Evolutionary conservation across 2,113 vertebrate species (phyloP), one percentile per base, ranked within the genome.

Genomic region (Phainopepla nitens): DNA sequence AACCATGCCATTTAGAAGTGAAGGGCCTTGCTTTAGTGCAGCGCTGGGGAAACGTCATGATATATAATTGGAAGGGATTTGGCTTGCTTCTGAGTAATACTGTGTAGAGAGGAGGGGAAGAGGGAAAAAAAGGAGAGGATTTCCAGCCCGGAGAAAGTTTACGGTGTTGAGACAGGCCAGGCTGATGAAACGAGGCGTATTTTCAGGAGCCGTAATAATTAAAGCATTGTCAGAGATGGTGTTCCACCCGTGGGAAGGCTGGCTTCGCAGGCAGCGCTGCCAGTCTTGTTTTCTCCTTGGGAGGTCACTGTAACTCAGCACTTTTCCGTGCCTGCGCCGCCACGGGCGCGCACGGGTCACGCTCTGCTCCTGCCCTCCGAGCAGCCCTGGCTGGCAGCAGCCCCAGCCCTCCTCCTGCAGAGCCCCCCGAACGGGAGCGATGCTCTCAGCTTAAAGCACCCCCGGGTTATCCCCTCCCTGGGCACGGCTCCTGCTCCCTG

Each of bases 251-350:
- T 75, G 8, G 72, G 87, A 82, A 96, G 94, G 81, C 82, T 94
- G 87, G 17, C 66, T 93, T 72, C 1, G 50, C 84, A 84, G 90
- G 28, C 10, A 77, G 79, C 21, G 60, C 70, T 97, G 96, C 94
- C 96, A 95, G 96, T 94, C 97, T 95, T 83, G 90, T 91, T 97
- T 96, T 94, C 96, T 97, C 95, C 92, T 96, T 97, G 97, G 97
- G 95, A 97, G 97, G 96, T 96, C 97, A 97, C 93, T 85, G 81
- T 95, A 95, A 96, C 93, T 96, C 97, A 97, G 96, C 96, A 82
- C 95, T 96, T 91, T 95, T 97, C 84, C 28, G 92, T 95, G 86
- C 92, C 94, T 77, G 92, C 12, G 39, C 13, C 21, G 47, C 19
- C 45, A 19, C 62, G 87, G 82, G 92, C 22, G 18, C 58, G 61